Conservation (phyloP, 2,113 vertebrate species). For the Balaeniceps rex region DNA sequence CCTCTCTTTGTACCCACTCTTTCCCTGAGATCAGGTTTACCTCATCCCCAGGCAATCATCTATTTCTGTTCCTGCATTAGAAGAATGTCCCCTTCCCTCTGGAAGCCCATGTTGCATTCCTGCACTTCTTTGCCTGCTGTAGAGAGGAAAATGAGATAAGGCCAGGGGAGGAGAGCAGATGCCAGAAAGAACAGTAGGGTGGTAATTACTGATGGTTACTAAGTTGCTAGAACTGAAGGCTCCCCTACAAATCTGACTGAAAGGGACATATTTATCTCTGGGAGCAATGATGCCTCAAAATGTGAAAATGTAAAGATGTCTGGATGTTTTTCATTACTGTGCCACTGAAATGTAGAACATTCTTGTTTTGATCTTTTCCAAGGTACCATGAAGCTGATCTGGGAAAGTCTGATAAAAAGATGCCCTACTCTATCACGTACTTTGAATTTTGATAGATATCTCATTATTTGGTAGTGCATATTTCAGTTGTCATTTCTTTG, state of each 20-base stretch:
- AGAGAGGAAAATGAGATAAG: neutral
- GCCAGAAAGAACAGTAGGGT: neutral
- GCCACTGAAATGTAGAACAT: neutral
- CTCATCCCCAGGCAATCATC: neutral
- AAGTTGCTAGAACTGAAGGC: neutral
- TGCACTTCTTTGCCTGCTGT: neutral
- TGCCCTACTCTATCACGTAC: neutral
- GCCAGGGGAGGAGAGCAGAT: neutral
- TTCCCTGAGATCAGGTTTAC: neutral
- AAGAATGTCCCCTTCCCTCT: neutral
- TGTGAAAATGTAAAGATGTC: neutral
- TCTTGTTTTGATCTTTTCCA: neutral
- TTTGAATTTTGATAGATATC: neutral
- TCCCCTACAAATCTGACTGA: neutral
- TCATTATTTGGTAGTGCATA: neutral
- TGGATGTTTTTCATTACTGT: neutral
- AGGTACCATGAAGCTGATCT: neutral
- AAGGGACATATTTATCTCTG: neutral
- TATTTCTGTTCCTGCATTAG: neutral
- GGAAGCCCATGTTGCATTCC: neutral
- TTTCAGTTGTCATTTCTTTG: neutral
- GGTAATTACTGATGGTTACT: neutral
- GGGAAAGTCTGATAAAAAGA: neutral
- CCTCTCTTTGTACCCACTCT: neutral
- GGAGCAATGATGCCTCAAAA: neutral